These are phyloP conservation scores for Dynastes grantii DNA, from an alignment of 2,888 invertebrate species.

Conservation along the genomic window DNA sequence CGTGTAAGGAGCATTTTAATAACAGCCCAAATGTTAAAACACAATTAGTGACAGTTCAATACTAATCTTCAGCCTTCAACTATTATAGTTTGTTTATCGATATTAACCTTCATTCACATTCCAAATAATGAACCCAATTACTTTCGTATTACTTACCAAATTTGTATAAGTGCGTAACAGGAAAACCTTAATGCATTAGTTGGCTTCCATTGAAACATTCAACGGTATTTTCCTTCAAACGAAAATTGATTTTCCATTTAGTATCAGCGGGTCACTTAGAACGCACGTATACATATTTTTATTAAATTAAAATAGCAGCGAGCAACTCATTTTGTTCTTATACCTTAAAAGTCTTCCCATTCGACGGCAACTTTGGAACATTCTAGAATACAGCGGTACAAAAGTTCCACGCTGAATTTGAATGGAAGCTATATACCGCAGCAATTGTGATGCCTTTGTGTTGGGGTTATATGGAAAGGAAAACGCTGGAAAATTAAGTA, in stretches of 20 bases:
- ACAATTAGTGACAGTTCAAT: too few relatives aligned
- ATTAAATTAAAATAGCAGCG: constrained; percentile 7
- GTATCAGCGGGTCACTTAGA: neutral
- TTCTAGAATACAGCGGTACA: neutral
- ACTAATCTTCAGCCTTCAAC: too few relatives aligned
- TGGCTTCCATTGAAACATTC: neutral
- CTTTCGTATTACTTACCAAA: too few relatives aligned
- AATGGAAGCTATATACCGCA: constrained; percentile 2
- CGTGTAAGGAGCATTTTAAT: too few relatives aligned
- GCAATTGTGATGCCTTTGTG: neutral
- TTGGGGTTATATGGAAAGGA: neutral
- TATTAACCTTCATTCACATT: too few relatives aligned
- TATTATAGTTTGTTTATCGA: too few relatives aligned
- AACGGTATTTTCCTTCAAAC: neutral
- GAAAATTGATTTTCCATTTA: constrained; percentile 5
- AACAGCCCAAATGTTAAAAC: too few relatives aligned
- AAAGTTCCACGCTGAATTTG: neutral
- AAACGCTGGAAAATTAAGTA: too few relatives aligned
- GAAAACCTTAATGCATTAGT: neutral
- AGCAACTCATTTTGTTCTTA: neutral
- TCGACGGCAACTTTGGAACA: neutral
- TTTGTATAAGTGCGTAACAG: neutral
- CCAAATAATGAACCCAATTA: too few relatives aligned
- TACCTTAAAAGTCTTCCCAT: neutral
- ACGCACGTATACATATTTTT: neutral